phyloP scores from a whole-genome alignment of 1,140 invertebrate genomes.

The Stenopsyche tienmushanensis region DNA sequence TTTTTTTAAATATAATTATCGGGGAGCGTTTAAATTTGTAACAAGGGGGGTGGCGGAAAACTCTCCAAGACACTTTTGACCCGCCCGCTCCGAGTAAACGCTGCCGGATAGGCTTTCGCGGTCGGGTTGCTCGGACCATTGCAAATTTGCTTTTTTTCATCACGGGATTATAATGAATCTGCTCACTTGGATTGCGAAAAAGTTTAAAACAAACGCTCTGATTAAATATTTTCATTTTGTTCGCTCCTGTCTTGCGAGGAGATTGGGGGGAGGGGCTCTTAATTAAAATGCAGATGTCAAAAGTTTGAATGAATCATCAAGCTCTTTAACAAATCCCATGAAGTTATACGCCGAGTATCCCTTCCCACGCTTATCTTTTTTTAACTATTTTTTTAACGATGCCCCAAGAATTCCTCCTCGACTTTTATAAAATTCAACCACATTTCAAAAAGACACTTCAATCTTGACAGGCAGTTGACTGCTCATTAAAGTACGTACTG shows the following conservation, averaged over 20 bases:
- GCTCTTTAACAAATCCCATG: too few relatives aligned
- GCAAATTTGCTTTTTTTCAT: background rate
- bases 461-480: too few relatives aligned
- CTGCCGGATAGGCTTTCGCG: background rate
- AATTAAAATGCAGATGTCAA: slow-evolving; percentile 24
- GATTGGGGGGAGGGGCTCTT: background rate
- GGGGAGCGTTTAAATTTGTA: slow-evolving; percentile 10
- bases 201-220: slow-evolving; percentile 24
- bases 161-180: slow-evolving; percentile 14
- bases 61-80: too few relatives aligned
- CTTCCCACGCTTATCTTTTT: too few relatives aligned
- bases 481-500: too few relatives aligned
- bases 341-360: too few relatives aligned
- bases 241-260: slow-evolving; percentile 2
- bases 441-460: too few relatives aligned
- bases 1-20: slow-evolving; percentile 42
- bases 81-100: too few relatives aligned
- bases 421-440: too few relatives aligned
- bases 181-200: slow-evolving; percentile 15
- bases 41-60: background rate
- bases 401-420: too few relatives aligned
- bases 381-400: too few relatives aligned
- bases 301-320: slow-evolving; percentile 16
- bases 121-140: background rate
- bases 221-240: slow-evolving; percentile 21